Evolutionary conservation across 2,888 invertebrate genomes (phyloP).

Genomic region (Cerceris ruficornis): DNA sequence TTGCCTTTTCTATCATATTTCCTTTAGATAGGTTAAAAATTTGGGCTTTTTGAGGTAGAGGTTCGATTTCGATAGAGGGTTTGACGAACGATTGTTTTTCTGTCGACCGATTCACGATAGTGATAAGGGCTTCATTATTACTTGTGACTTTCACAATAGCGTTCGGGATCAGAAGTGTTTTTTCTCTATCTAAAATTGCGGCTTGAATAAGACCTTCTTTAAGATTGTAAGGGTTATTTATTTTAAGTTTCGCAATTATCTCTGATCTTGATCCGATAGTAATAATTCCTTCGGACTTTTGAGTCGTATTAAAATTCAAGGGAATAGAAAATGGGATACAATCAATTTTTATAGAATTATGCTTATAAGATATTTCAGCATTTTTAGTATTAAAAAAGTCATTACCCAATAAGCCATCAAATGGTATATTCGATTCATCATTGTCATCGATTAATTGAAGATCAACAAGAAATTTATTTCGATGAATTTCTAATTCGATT

Average conservation of each 20-base stretch:
- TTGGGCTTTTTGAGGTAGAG: not conserved
- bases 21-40: not conserved
- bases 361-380: not conserved
- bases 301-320: slow-evolving; percentile 2
- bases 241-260: slow-evolving; percentile 3
- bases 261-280: slow-evolving; percentile 1
- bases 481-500: not conserved
- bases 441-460: not conserved
- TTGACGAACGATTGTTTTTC: too few relatives aligned
- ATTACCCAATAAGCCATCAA: not conserved
- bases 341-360: not conserved
- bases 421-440: not conserved
- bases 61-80: not conserved
- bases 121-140: too few relatives aligned
- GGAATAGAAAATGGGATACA: not conserved
- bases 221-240: slow-evolving; percentile 7
- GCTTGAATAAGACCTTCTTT: slow-evolving; percentile 3
- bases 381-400: not conserved
- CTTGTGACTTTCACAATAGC: slow-evolving; percentile 1
- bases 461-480: not conserved
- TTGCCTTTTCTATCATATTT: not conserved
- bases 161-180: slow-evolving; percentile 14
- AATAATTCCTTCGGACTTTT: not conserved
- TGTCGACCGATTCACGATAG: too few relatives aligned
- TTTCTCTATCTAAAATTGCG: slow-evolving; percentile 1